phyloP scores from a whole-genome alignment of 2,888 invertebrate species.

The Cerastis leucographa region DNA sequence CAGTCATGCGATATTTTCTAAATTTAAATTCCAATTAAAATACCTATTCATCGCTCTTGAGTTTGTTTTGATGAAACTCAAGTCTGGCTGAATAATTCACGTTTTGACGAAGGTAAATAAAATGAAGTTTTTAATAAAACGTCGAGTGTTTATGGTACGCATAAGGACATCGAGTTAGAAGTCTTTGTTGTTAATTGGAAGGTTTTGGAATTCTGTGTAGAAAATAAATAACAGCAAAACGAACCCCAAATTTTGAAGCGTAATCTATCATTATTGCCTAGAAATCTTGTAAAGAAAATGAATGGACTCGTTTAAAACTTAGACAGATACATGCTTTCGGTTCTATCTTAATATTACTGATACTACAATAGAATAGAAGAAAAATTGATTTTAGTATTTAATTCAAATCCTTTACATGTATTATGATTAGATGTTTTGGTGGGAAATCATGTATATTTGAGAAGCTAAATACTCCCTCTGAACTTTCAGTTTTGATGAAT shows the following conservation, averaged over 20 bases:
- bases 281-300: no score
- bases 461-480: not conserved
- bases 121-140: slow-evolving; percentile 12
- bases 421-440: no score
- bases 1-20: slow-evolving; percentile 29
- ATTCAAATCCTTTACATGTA: no score
- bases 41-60: slow-evolving; percentile 39
- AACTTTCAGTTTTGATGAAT: not conserved
- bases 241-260: no score
- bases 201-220: not conserved
- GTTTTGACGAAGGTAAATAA: slow-evolving; percentile 26
- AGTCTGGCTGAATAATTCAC: slow-evolving; percentile 28
- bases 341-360: no score
- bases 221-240: not conserved
- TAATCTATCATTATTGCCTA: no score
- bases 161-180: not conserved
- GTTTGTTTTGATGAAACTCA: slow-evolving; percentile 41
- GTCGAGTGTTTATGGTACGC: slow-evolving; percentile 16
- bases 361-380: no score
- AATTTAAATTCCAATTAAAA: slow-evolving; percentile 44
- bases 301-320: no score
- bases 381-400: no score
- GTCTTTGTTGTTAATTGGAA: not conserved
- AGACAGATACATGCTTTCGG: no score
- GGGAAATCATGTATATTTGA: not conserved